Evolutionary conservation across 2,888 invertebrate genomes (phyloP), one percentile per base, ranked within the genome.

Genomic region (Uloborus plumipes): DNA sequence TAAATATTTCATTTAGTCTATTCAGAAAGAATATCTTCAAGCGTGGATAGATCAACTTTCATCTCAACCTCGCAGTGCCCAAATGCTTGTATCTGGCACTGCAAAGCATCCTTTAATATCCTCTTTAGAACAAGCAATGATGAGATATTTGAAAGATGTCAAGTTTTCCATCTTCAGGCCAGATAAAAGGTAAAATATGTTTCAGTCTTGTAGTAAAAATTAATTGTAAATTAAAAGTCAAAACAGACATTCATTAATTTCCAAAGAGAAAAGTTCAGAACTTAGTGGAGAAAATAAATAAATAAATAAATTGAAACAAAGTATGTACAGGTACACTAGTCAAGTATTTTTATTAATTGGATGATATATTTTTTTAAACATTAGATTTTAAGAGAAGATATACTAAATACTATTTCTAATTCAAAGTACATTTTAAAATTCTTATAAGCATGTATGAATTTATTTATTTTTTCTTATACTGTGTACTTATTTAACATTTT

Each of bases 41-140:
- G 92, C 94, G 18, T 96, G 95, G 94, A 90, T 95, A 87, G 92
- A 93, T 84, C 93, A 93, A 87, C 89, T 96, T 85, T 91, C 93
- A 0, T 91, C 92, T 14, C 93, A 94, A 87, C 91, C 96, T 11
- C 90, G 96, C 84, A 92, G 95, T 49, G 93, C 95, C 1, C 94
- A 95, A 85, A 87, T 95, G 49, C 88, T 95, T 78, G 91, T 91
- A 67, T 92, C 91, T 50, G 84, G 79, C 26, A 59, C 71, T n/a
- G 61, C 62, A 26, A 80, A 88, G 76, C 87, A 88, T 76, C 86
- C 88, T 39, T 72, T 89, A n/a, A 84, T 90, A 18, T 85, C 85
- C 53, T 88, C 88, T 11, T 85, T 90, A 62, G 88, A 89, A 78
- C 88, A 88, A 84, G 88, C 88, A 6, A 86, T 90, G 87, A 85